A percentile compares a stretch with the other conserved stretches of the same genome.
phyloP scores from a whole-genome alignment of 2,113 vertebrate species.

The Oceanites oceanicus region DNA sequence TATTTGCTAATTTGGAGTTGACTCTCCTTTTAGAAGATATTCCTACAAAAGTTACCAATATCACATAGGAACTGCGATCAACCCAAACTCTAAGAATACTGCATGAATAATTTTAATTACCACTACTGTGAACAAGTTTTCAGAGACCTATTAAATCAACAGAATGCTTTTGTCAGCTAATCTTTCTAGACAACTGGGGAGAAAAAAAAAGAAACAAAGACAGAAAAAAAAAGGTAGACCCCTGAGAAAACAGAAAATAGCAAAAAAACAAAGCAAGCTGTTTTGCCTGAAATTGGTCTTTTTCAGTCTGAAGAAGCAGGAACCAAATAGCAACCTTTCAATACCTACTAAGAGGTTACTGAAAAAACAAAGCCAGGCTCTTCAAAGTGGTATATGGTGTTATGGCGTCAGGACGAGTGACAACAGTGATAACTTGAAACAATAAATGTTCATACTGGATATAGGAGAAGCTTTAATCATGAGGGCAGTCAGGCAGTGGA shows the following conservation, averaged over 20 bases:
- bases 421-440: neutral
- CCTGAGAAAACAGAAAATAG: neutral
- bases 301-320: neutral
- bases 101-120: neutral
- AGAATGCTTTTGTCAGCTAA: neutral
- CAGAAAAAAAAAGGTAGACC: neutral
- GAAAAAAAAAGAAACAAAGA: neutral
- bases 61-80: neutral
- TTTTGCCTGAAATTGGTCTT: neutral
- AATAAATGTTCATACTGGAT: neutral
- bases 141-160: neutral
- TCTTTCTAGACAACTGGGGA: neutral
- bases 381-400: neutral
- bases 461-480: neutral
- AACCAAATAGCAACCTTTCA: neutral
- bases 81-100: neutral
- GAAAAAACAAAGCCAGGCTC: neutral
- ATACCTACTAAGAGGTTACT: neutral
- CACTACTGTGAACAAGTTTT: neutral
- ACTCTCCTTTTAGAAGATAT: neutral
- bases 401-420: rapidly evolving
- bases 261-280: neutral
- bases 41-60: neutral
- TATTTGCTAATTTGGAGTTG: neutral
- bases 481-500: neutral